Evolutionary conservation across 2,888 invertebrate genomes (phyloP).

Genomic region (Tuberolachnus salignus): DNA sequence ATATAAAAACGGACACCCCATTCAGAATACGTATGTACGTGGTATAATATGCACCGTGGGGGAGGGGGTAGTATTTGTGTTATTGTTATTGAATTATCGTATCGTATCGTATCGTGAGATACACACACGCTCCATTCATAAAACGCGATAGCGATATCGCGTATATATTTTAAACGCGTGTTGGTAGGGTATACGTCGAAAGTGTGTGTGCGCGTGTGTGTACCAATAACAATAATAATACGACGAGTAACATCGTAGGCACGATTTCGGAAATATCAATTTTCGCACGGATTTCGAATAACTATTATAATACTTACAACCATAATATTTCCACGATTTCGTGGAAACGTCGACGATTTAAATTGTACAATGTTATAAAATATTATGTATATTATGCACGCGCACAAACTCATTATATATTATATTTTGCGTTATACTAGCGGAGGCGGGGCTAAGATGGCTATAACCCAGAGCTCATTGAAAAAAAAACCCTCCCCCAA

Average conservation of each 20-base stretch:
- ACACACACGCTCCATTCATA: slow-evolving; percentile 15
- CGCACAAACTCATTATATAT: too few species aligned
- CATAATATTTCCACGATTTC: too few species aligned
- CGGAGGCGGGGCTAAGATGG: too few species aligned
- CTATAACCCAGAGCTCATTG: too few species aligned
- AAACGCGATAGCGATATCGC: neutral
- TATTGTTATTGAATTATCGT: slow-evolving; percentile 10
- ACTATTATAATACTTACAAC: too few species aligned
- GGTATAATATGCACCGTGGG: neutral
- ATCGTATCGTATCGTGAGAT: slow-evolving; percentile 20
- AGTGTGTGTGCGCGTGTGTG: neutral
- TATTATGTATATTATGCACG: too few species aligned
- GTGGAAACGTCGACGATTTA: too few species aligned
- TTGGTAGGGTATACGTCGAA: neutral
- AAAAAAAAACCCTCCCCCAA: too few species aligned
- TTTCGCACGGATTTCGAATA: slow-evolving; percentile 16
- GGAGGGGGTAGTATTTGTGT: neutral
- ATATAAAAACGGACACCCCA: slow-evolving; percentile 43
- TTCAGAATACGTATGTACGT: neutral
- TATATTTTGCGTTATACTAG: too few species aligned
- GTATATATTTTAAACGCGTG: neutral
- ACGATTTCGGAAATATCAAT: slow-evolving; percentile 17
- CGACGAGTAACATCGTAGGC: neutral
- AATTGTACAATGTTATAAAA: too few species aligned
- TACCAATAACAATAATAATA: neutral